A percentile compares a stretch with the other conserved stretches of the same genome.
These are phyloP conservation scores for Pseudomyrmex concolor DNA, from an alignment of 1,140 invertebrate species.

Conservation along the genomic window DNA sequence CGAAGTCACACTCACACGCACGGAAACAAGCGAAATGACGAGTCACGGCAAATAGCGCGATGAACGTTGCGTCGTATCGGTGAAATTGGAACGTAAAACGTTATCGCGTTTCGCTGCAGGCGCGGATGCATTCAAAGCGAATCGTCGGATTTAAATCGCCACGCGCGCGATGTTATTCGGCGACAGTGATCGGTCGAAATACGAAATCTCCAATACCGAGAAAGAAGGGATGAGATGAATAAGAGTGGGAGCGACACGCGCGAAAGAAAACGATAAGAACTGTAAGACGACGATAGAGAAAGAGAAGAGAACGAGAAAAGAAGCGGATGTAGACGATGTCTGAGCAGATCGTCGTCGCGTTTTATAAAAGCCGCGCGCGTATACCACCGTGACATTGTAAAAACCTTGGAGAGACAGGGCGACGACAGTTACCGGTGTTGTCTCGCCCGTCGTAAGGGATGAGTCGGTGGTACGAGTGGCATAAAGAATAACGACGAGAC, in stretches of 20 bases:
- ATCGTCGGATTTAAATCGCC: conserved; percentile 53
- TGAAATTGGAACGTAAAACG: conserved; percentile 58
- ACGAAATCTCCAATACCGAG: no score
- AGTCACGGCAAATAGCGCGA: conserved; percentile 19
- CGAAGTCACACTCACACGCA: no score
- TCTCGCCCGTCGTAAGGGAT: conserved; percentile 1
- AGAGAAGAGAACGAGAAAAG: not conserved
- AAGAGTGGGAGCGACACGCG: not conserved
- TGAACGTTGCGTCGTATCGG: conserved; percentile 7
- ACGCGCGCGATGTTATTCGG: conserved; percentile 1
- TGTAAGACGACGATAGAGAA: no score
- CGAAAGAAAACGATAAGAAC: not conserved
- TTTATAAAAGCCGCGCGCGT: conserved; percentile 62
- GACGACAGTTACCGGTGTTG: conserved; percentile 28
- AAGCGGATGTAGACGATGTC: not conserved
- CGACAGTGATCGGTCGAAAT: not conserved
- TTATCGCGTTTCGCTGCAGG: conserved; percentile 53
- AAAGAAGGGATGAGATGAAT: no score
- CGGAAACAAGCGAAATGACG: conserved; percentile 32
- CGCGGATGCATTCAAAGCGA: conserved; percentile 8
- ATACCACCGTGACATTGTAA: conserved; percentile 61
- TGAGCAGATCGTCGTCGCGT: not conserved
- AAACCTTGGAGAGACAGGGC: conserved; percentile 22
- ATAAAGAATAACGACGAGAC: conserved; percentile 18
- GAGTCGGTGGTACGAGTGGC: not conserved